Base-by-base conservation (phyloP, 2,888 invertebrate species). In the Biston stratarius region DNA sequence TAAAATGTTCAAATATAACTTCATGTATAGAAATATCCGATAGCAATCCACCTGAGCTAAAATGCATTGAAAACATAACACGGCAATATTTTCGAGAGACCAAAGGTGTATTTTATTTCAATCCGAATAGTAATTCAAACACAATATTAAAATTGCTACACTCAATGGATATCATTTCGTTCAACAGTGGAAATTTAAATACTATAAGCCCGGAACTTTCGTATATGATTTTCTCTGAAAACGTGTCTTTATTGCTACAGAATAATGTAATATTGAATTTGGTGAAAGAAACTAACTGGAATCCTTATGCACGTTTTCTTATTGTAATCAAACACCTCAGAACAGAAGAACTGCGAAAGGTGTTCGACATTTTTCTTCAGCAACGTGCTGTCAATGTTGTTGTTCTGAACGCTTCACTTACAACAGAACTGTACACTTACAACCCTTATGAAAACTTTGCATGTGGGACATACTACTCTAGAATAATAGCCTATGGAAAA, bases 371-470 rank as follows among this genome's bases (percentile, higher is more conserved):
- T 14, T 68, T 90, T 7, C 67, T 89, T 9, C 64, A 61, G 5
- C 24, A 71, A 6, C 85, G 81, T 53, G 77, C 87, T 0, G 64
- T 63, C 10, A 76, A 86, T 44, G 85, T 82, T 0, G 34, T 88
- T 1, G 67, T 89, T 3, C 51, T 86, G 1, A 82, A 84, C 52
- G 82, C 81, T 11, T 81, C 75, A 0, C 36, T 47, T 0, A 74
- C 83, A 2, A 74, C 77, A 7, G 70, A 84, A 1, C 53, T 90
- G 11, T 89, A 83, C 65, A 80, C 86, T 0, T 90, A 88, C 68
- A 85, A 90, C 69, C 86, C 90, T 0, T 90, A 80, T 53, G 83
- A 85, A 61, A 84, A 90, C 53, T 84, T 80, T 58, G 82, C 81
- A 0, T 91, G 91, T 56, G 91, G 91, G 15, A 83, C 78, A 58